Conservation (phyloP, 2,797 vertebrate species). For the Cynodonichthys magdalenae region DNA sequence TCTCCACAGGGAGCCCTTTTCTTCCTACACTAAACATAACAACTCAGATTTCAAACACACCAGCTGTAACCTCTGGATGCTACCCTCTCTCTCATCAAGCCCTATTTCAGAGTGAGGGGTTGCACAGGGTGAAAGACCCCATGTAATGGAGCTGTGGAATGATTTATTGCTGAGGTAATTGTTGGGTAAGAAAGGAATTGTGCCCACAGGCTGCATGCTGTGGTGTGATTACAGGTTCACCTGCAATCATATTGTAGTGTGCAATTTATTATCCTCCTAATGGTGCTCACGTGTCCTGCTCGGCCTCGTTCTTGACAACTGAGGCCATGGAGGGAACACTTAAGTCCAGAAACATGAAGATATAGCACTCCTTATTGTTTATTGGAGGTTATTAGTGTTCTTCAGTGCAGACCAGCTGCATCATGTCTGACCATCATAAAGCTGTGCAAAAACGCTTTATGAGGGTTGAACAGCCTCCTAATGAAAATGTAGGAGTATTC, state of each 20-base stretch:
- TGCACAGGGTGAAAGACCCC: slow-evolving; percentile 54
- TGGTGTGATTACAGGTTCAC: slow-evolving; percentile 66
- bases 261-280: slow-evolving; percentile 64
- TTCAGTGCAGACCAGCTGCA: slow-evolving; percentile 58
- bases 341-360: slow-evolving; percentile 29
- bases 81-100: slow-evolving; percentile 60
- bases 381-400: slow-evolving; percentile 58
- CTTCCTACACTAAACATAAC: slow-evolving; percentile 60
- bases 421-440: slow-evolving; percentile 34
- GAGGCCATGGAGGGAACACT: slow-evolving; percentile 24
- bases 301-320: slow-evolving; percentile 14
- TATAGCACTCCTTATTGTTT: slow-evolving; percentile 35
- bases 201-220: slow-evolving; percentile 48
- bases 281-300: slow-evolving; percentile 16
- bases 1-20: slow-evolving; percentile 48
- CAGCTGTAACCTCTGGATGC: slow-evolving; percentile 69
- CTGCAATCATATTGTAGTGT: slow-evolving; percentile 65
- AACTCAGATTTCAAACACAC: slow-evolving; percentile 73
- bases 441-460: slow-evolving; percentile 8
- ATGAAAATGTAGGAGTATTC: not conserved
- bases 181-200: slow-evolving; percentile 58
- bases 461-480: slow-evolving; percentile 14
- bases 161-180: slow-evolving; percentile 77
- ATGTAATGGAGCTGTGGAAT: slow-evolving; percentile 69
- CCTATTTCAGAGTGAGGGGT: slow-evolving; percentile 45